Evolutionary conservation across 2,797 vertebrate species (phyloP).

Genomic region (Synaphobranchus kaupii): DNA sequence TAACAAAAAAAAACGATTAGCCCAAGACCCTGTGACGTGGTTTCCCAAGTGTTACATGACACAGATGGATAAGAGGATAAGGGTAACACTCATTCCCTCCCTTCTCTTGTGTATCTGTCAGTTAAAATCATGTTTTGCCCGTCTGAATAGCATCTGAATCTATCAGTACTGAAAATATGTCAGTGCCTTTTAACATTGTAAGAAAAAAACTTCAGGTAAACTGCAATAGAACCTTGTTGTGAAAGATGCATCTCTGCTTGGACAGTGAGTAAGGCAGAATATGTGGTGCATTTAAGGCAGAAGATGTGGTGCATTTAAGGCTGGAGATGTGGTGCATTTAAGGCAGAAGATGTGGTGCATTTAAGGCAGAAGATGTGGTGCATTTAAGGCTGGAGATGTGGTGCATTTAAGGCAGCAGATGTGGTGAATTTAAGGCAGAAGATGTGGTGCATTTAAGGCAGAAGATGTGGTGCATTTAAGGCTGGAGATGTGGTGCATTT

Average conservation of each 20-base stretch:
- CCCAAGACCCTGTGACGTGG: not conserved
- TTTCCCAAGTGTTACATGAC: not conserved
- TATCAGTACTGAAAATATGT: not conserved
- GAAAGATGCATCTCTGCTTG: not conserved
- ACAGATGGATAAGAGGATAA: not conserved
- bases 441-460: no score
- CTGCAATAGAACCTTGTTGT: not conserved
- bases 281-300: no score
- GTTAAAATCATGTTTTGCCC: not conserved
- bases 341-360: no score
- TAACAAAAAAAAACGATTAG: not conserved
- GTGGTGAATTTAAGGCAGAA: no score
- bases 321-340: no score
- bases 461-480: no score
- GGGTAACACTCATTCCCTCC: not conserved
- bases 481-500: no score
- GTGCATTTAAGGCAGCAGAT: no score
- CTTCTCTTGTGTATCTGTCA: not conserved
- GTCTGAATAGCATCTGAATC: not conserved
- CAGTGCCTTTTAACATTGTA: not conserved
- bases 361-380: no score
- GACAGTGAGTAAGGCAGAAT: no score
- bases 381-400: no score
- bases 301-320: no score
- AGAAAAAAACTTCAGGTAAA: not conserved